Base-by-base conservation (phyloP, 2,797 vertebrate genomes). In the Pseudotriccus pelzelni region DNA sequence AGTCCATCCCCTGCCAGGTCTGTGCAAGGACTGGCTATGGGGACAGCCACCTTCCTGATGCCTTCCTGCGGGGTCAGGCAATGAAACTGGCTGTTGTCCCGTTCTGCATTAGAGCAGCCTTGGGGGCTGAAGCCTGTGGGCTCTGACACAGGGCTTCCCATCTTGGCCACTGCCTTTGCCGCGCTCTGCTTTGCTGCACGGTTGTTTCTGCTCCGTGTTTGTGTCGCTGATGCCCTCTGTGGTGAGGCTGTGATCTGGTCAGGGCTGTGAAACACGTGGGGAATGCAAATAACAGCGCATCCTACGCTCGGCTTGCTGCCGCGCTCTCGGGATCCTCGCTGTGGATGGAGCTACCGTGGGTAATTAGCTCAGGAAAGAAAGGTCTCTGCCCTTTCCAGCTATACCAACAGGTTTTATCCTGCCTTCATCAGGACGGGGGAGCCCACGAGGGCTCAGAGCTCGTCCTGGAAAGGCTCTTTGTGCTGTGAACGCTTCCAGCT, bases 401-500 rank as follows among this genome's bases (percentile, higher is more conserved):
- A 49, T 22, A 44, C 59, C 74, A 70, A 60, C 72, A 91, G 75
- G 64, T 85, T 89, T 91, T 56, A 67, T 60, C 25, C 19, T 9
- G 64, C 60, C 53, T 67, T 63, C 20, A 32, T 60, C 14, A 60
- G 81, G 32, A 22, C 10, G 6, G 28, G 43, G 78, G 74, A 81
- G 53, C 34, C 67, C 30, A 27, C 1, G 5, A 77, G 60, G 49
- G 30, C 47, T 39, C 17, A 0, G 67, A 86, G 66, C 69, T 87
- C 8, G 8, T 76, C 78, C 70, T 84, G 88, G 95, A 75, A 84
- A 50, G 72, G 84, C 44, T 87, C 68, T 93, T 93, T 88, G 90
- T 93, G 73, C 80, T 84, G 36, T 55, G 92, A 96, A n/a, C 0
- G 6, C 68, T 94, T 95, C 93, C 92, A 90, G 88, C 69, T 92